Base-by-base conservation (phyloP, 2,113 vertebrate genomes). In the Cairina moschata region DNA sequence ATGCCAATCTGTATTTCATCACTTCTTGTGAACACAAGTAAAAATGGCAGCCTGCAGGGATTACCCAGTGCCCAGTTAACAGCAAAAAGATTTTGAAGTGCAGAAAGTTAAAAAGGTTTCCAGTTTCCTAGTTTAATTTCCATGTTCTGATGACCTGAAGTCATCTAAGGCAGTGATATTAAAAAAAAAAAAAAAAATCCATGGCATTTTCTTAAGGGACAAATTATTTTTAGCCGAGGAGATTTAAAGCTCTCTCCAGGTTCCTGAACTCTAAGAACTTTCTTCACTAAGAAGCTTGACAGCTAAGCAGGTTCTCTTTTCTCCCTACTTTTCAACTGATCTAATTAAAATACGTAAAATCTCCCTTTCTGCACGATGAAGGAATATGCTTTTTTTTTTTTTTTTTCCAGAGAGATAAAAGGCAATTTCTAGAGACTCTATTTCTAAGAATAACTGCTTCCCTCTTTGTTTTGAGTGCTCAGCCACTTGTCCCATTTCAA, bases 321-420 rank as follows among this genome's bases (percentile, higher is more conserved):
- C 94, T 42, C 88, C 66, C n/a, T 86, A 73, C 73, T 90, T 84
- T 93, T 95, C 92, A 93, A 44, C 32, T 65, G 88, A 62, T 87
- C 80, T 97, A 97, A 96, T 97, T 96, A 97, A 96, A 97, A 96
- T 93, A 96, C 76, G 87, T 65, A 79, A 97, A 96, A 92, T 91
- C 74, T 66, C 68, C 58, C 50, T 90, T 86, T 87, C 52, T 94
- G 74, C 83, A 72, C 22, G 34, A 44, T 42, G 74, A 55, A 96
- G 83, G 59, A 86, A 79, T 34, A 66, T 46, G 55, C 13, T 0
- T 28, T 90, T 80, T 83, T 88, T 62, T 55, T 40, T 28, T 90
- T 83, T 83, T 88, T 62, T 50, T 32, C 59, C 76, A 93, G 36
- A 0, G 2, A 93, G 83, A 95, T 91, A 69, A 95, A 95, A 96